A percentile compares a stretch with the other conserved stretches of the same genome.
These are phyloP conservation scores for Lysandra bellargus DNA, from an alignment of 2,888 invertebrate species.

Conservation along the genomic window DNA sequence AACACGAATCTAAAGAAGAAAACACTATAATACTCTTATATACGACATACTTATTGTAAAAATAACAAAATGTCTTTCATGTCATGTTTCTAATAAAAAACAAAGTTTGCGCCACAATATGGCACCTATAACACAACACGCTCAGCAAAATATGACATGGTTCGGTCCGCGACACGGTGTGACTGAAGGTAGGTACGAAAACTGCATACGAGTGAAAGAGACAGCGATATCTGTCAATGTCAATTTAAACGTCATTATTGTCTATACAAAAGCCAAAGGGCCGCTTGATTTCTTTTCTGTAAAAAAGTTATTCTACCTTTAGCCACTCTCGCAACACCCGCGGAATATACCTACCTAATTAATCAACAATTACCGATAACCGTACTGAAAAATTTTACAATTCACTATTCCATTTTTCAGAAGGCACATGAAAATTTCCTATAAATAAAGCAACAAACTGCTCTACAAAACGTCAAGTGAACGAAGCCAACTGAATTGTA, in stretches of 20 bases:
- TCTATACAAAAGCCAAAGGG: slow-evolving; percentile 20
- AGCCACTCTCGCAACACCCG: slow-evolving; percentile 49
- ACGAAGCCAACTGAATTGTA: slow-evolving; percentile 33
- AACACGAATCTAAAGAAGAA: slow-evolving; percentile 80
- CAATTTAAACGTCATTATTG: slow-evolving; percentile 13
- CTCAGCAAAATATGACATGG: slow-evolving; percentile 44
- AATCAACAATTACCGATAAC: slow-evolving; percentile 67
- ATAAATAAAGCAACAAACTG: slow-evolving; percentile 66
- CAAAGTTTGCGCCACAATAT: slow-evolving; percentile 42
- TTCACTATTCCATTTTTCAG: slow-evolving; percentile 66
- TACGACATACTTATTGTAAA: slow-evolving; percentile 75
- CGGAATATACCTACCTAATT: slow-evolving; percentile 64
- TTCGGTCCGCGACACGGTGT: slow-evolving; percentile 39
- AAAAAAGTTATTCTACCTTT: slow-evolving; percentile 39
- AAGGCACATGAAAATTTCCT: slow-evolving; percentile 80
- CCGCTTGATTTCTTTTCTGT: slow-evolving; percentile 15
- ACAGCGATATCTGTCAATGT: slow-evolving; percentile 6
- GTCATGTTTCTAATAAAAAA: slow-evolving; percentile 43
- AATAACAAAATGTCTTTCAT: slow-evolving; percentile 78
- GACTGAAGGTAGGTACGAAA: slow-evolving; percentile 25
- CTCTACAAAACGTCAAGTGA: slow-evolving; percentile 38
- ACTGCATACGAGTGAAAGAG: slow-evolving; percentile 1
- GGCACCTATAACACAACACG: slow-evolving; percentile 51
- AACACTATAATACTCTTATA: slow-evolving; percentile 78
- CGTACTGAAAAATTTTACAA: slow-evolving; percentile 68